phyloP scores from a whole-genome alignment of 2,797 vertebrate genomes.

The Sebastiscus tertius region DNA sequence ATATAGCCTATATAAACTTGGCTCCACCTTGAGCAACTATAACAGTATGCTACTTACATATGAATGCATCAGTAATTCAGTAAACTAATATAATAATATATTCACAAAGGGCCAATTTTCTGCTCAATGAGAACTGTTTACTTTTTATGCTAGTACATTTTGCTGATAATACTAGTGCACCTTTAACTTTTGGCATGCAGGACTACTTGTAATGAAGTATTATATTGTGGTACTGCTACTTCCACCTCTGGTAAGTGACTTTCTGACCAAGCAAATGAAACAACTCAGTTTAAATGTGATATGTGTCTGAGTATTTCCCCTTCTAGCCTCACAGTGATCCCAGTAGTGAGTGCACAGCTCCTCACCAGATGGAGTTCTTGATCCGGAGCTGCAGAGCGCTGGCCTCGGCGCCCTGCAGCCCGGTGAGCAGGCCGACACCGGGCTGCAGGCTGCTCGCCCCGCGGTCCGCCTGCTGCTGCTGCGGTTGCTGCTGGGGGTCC shows the following conservation, averaged over 20 bases:
- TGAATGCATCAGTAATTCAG: not conserved
- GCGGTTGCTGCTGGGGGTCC: slow-evolving; percentile 66
- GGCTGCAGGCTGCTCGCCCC: slow-evolving; percentile 81
- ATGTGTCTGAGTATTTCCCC: too few species aligned
- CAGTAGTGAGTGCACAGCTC: not conserved
- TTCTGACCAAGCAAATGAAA: not conserved
- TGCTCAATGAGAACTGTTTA: not conserved
- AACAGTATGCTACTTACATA: not conserved
- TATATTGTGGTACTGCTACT: not conserved
- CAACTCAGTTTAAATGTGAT: not conserved
- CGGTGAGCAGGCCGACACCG: slow-evolving; percentile 84
- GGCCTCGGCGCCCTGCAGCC: slow-evolving; percentile 91
- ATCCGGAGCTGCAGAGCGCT: slow-evolving; percentile 93
- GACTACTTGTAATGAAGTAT: not conserved
- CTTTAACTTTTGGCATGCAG: not conserved
- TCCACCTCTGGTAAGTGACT: not conserved
- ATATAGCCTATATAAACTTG: too few species aligned
- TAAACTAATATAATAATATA: too few species aligned
- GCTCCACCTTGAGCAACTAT: not conserved
- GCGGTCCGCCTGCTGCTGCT: slow-evolving; percentile 77
- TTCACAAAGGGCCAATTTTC: not conserved
- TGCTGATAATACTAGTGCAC: not conserved
- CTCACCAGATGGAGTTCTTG: slow-evolving; percentile 98
- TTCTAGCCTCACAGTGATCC: not conserved
- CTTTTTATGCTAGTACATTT: not conserved